Evolutionary conservation across 1,140 invertebrate species (phyloP).

Genomic region (Bombus soroeensis): DNA sequence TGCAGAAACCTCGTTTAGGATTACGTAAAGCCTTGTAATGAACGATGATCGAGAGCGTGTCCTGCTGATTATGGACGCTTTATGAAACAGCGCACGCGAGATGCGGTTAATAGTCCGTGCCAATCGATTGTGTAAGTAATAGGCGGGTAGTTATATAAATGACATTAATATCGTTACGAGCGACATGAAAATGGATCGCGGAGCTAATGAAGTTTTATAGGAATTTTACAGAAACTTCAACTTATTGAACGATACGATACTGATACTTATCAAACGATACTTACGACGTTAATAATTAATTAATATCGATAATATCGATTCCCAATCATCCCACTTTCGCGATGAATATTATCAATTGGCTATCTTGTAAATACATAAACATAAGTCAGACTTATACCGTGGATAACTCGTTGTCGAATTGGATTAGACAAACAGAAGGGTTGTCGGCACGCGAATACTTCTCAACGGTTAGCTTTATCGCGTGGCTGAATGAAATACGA

Average conservation of each 20-base stretch:
- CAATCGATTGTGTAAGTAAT: constrained; percentile 8
- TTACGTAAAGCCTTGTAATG: constrained; percentile 5
- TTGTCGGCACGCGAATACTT: neutral
- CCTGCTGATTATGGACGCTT: neutral
- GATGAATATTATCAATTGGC: neutral
- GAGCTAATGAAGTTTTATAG: neutral
- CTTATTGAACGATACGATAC: neutral
- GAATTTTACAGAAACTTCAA: neutral
- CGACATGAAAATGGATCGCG: neutral
- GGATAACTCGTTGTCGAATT: neutral
- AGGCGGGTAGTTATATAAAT: neutral
- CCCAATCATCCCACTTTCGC: neutral
- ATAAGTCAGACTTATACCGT: neutral
- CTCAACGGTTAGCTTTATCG: constrained; percentile 12
- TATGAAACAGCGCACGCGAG: neutral
- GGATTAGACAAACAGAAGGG: neutral
- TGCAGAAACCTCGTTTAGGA: neutral
- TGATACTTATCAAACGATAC: too few relatives aligned
- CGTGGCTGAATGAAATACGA: neutral
- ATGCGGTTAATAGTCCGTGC: neutral
- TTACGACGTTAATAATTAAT: neutral
- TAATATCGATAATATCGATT: neutral
- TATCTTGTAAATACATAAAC: neutral
- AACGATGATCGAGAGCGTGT: neutral
- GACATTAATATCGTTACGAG: neutral